Conservation (phyloP, 2,113 vertebrate species). For the Tragelaphus scriptus region DNA sequence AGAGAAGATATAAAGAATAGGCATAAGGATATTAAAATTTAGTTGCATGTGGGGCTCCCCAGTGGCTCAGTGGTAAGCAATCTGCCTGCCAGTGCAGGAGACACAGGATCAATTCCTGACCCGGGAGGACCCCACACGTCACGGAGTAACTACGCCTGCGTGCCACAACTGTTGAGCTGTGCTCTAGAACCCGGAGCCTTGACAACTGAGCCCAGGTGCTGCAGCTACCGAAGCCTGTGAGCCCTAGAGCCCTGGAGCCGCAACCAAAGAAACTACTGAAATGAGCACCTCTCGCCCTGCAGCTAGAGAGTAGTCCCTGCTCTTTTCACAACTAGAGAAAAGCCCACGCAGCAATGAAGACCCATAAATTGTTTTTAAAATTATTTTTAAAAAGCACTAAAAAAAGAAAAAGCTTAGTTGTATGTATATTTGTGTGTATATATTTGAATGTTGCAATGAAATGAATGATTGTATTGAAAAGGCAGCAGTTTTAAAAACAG, state of each 20-base stretch:
- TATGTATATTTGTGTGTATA: neutral
- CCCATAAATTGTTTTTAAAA: neutral
- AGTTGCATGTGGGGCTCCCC: neutral
- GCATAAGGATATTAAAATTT: neutral
- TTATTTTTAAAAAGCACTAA: too few relatives aligned
- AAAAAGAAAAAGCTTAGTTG: neutral
- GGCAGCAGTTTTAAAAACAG: neutral
- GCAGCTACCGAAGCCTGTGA: neutral
- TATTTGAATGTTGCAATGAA: neutral
- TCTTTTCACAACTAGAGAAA: neutral
- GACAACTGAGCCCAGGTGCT: neutral
- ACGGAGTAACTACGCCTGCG: neutral
- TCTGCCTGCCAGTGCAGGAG: neutral
- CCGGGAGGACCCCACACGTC: fast-evolving
- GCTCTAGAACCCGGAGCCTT: neutral
- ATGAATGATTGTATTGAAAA: neutral
- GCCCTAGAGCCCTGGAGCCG: neutral
- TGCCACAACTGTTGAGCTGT: neutral
- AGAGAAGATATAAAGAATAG: neutral
- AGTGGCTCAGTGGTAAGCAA: neutral
- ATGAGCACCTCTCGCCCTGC: neutral
- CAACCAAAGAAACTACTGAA: neutral
- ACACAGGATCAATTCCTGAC: neutral
- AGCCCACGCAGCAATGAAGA: neutral
- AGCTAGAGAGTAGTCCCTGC: neutral